Evolutionary conservation across 2,797 vertebrate genomes (phyloP), one percentile per base, ranked within the genome.

Genomic region (Neosilurus mollespiculum): DNA sequence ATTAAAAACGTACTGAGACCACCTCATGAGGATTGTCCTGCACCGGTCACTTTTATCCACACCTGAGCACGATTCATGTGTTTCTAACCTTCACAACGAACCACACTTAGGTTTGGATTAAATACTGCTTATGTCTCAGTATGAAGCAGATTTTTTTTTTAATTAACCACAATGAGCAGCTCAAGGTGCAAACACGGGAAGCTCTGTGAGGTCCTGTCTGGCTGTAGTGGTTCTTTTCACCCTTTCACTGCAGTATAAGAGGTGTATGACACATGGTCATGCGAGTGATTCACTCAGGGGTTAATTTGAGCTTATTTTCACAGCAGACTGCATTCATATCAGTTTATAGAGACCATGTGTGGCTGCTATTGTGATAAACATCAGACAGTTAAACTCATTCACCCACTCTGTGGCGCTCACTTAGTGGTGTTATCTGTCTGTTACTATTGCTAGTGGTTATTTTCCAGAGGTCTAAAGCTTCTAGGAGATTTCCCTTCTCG

Each of bases 291-390:
- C 62, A 58, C 18, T 64, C 81, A 51, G 54, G 67, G 69, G 82
- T 88, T 78, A 86, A 88, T 87, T 89, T 81, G 58, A 82, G 88
- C 88, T 89, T 94, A 92, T 94, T 94, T 94, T 93, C 76, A 92
- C 92, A 89, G 71, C 84, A 64, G 87, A 84, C 88, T 83, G 72
- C 84, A 84, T 87, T 86, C 77, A 43, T 30, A 84, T 88, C 91
- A 90, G 69, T 91, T 92, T 54, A 72, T 83, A 88, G 89, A 90
- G 84, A 86, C 87, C 86, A 85, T 86, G 59, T 77, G 65, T 89
- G 87, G 87, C 87, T 76, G 77, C 69, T 26, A 37, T 69, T 56
- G 58, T 84, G 43, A 62, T 69, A 69, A 70, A 79, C 53, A 77
- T 26, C 34, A 53, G 15, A 64, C 73, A 66, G 53, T 53, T 49